These are phyloP conservation scores for Rhorus exstirpatorius DNA, from an alignment of 2,888 invertebrate species.

Conservation along the genomic window DNA sequence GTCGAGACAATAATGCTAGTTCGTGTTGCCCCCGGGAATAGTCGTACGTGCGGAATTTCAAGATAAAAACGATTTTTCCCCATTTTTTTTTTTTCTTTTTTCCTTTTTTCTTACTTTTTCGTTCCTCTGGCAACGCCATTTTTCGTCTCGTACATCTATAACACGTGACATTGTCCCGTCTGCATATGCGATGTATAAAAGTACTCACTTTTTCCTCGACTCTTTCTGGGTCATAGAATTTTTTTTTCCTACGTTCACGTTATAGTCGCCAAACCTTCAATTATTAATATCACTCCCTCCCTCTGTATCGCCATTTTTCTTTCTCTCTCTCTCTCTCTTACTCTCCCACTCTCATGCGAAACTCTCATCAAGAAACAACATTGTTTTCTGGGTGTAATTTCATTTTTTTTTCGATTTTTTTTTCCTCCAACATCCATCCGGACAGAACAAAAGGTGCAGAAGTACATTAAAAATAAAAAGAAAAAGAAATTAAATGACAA, in stretches of 20 bases:
- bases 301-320: neutral
- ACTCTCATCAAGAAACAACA: slow-evolving; percentile 1
- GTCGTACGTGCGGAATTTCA: slow-evolving; percentile 56
- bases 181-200: slow-evolving; percentile 7
- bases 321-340: neutral
- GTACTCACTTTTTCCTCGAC: neutral
- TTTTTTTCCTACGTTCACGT: slow-evolving; percentile 11
- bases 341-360: slow-evolving; percentile 19
- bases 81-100: slow-evolving; percentile 2
- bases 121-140: neutral
- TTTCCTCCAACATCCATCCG: too few species aligned
- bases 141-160: slow-evolving; percentile 1
- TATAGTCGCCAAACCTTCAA: slow-evolving; percentile 40
- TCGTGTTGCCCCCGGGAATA: slow-evolving; percentile 45
- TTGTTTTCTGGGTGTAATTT: neutral
- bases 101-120: slow-evolving; percentile 4
- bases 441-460: neutral
- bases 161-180: neutral
- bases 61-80: slow-evolving; percentile 22
- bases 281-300: slow-evolving; percentile 28
- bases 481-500: too few species aligned
- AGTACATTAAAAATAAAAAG: too few species aligned
- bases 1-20: slow-evolving; percentile 56
- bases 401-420: too few species aligned
- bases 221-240: slow-evolving; percentile 49